A percentile compares a stretch with the other conserved stretches of the same genome.
These are phyloP conservation scores for Periphyllus acericola DNA, from an alignment of 2,888 invertebrate genomes.

Conservation along the genomic window DNA sequence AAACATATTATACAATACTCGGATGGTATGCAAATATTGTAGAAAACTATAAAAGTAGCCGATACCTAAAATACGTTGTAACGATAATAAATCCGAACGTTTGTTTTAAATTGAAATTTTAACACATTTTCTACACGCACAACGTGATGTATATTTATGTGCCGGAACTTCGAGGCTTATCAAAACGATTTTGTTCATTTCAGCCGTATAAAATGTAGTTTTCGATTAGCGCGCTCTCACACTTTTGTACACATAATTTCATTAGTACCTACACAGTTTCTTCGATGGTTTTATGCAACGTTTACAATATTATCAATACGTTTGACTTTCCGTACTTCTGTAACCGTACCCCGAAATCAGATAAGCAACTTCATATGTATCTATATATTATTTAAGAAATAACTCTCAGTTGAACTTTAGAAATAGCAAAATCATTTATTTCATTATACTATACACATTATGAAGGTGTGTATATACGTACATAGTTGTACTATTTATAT, in stretches of 20 bases:
- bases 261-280: too few species aligned
- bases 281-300: neutral
- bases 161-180: neutral
- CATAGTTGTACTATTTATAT: neutral
- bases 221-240: neutral
- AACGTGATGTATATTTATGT: neutral
- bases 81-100: neutral
- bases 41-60: neutral
- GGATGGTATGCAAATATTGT: neutral
- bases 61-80: neutral
- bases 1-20: neutral
- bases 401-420: slow-evolving; percentile 9
- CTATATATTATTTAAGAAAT: neutral
- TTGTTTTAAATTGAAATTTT: neutral
- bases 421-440: neutral
- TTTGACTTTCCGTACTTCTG: neutral
- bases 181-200: neutral
- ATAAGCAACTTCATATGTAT: neutral
- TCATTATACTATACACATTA: neutral
- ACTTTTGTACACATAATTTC: neutral
- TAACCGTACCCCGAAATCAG: neutral
- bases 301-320: neutral
- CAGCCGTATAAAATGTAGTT: neutral
- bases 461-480: neutral
- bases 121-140: neutral